Conservation (phyloP, 2,888 invertebrate genomes). For the Alloscopus bannaensis region DNA sequence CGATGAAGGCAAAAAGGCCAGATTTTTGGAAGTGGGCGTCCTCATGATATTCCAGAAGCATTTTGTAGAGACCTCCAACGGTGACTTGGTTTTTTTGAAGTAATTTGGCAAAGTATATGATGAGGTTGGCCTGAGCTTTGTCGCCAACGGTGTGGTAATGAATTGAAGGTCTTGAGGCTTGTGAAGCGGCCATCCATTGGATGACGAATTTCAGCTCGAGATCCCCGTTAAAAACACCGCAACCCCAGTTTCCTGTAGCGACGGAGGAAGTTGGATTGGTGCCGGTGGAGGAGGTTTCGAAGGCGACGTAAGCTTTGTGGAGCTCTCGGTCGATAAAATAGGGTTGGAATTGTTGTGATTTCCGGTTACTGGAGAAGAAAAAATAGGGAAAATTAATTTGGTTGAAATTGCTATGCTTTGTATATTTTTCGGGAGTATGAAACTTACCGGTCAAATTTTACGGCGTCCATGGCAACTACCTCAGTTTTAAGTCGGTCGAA, state of each 20-base stretch:
- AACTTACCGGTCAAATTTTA: conserved; percentile 73
- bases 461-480: conserved; percentile 78
- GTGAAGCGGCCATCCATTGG: conserved; percentile 77
- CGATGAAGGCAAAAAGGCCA: too few relatives aligned
- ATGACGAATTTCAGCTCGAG: conserved; percentile 75
- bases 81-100: not conserved
- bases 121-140: not conserved
- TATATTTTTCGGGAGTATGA: too few relatives aligned
- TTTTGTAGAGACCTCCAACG: not conserved
- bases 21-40: too few relatives aligned
- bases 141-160: conserved; percentile 77
- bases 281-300: conserved; percentile 26
- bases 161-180: conserved; percentile 75
- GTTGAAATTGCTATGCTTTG: not conserved
- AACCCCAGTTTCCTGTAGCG: conserved; percentile 79
- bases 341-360: not conserved
- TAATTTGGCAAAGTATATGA: not conserved
- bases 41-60: too few relatives aligned
- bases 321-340: conserved; percentile 75
- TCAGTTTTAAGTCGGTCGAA: conserved; percentile 70
- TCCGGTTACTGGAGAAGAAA: not conserved
- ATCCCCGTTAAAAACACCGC: conserved; percentile 77
- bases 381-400: not conserved
- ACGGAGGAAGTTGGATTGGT: conserved; percentile 72
- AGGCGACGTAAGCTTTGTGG: conserved; percentile 74